phyloP scores from a whole-genome alignment of 1,140 invertebrate genomes.

The Philopotamus ludificatus region DNA sequence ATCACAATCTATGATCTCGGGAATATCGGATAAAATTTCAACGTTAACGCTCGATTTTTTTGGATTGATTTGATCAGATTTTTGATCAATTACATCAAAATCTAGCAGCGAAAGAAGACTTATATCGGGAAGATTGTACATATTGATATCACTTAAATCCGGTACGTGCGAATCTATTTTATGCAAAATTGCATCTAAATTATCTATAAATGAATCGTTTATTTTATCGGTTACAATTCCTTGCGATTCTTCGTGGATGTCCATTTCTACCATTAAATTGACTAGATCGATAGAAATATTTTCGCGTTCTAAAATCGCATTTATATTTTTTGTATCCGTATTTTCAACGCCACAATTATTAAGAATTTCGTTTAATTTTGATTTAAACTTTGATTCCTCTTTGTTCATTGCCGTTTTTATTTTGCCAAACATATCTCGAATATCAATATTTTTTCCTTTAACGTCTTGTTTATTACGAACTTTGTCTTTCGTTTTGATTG shows the following conservation, averaged over 20 bases:
- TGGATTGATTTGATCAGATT: not conserved
- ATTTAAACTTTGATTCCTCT: constrained; percentile 33
- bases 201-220: too few relatives aligned
- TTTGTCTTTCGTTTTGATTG: constrained; percentile 28
- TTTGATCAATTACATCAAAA: not conserved
- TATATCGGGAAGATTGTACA: constrained; percentile 1
- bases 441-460: constrained; percentile 49
- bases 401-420: constrained; percentile 49
- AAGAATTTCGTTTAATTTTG: constrained; percentile 35
- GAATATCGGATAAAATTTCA: too few relatives aligned
- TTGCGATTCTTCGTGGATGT: constrained; percentile 39
- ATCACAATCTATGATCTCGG: not conserved
- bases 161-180: too few relatives aligned
- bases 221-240: too few relatives aligned
- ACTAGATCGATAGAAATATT: constrained; percentile 45
- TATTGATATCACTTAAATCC: too few relatives aligned
- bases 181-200: too few relatives aligned
- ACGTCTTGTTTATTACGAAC: constrained; percentile 38
- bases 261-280: constrained; percentile 50
- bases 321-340: constrained; percentile 14
- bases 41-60: not conserved
- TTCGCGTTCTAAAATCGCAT: constrained; percentile 23
- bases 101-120: not conserved
- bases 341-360: constrained; percentile 28
- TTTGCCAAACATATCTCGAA: constrained; percentile 52